A percentile compares a stretch with the other conserved stretches of the same genome.
Conservation (phyloP, 2,113 vertebrate genomes). For the Rhea americana region DNA sequence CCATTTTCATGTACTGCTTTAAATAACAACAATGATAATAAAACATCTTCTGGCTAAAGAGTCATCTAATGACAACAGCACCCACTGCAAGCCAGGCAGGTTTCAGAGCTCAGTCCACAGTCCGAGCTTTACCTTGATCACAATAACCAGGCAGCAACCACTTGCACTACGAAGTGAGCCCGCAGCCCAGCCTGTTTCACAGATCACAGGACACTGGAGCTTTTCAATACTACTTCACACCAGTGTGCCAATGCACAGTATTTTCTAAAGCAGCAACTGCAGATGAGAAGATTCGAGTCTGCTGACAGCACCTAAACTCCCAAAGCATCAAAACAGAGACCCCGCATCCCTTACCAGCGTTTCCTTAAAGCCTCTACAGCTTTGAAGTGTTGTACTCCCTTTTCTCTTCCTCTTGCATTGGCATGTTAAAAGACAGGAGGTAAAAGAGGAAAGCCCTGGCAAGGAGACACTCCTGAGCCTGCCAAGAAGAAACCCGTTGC, state of each 20-base stretch:
- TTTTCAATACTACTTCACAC: rapidly evolving
- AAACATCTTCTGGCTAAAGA: not conserved
- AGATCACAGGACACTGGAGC: not conserved
- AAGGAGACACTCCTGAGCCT: not conserved
- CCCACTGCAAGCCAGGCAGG: not conserved
- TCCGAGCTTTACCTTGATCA: not conserved
- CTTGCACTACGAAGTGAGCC: not conserved
- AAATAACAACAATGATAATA: not conserved
- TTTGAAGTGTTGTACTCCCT: not conserved
- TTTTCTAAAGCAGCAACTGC: not conserved
- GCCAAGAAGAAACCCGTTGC: not conserved
- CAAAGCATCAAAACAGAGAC: rapidly evolving
- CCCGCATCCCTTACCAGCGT: not conserved
- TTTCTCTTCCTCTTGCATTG: no score
- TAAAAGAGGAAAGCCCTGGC: not conserved
- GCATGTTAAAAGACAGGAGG: no score
- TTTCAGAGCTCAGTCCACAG: not conserved
- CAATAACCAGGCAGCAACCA: not conserved
- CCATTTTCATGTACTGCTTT: not conserved
- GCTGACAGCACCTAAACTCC: not conserved
- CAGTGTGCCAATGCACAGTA: not conserved
- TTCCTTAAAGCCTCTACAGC: not conserved
- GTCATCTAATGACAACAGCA: not conserved
- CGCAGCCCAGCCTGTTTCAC: not conserved
- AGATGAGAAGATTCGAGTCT: not conserved